Base-by-base conservation (phyloP, 2,797 vertebrate species). In the Arctocebus calabarensis region DNA sequence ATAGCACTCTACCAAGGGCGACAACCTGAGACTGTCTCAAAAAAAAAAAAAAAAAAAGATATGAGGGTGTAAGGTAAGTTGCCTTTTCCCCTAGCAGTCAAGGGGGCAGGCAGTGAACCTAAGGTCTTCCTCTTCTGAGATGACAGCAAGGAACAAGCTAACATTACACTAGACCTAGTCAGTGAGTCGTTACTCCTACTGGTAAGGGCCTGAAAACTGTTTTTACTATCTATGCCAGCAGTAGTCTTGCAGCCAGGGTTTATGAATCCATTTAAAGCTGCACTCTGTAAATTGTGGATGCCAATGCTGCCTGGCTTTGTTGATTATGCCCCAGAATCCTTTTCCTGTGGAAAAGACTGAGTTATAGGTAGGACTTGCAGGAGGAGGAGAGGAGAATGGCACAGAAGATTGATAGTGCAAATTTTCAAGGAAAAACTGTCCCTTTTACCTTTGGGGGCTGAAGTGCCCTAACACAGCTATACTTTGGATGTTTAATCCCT, bases 361-460 rank as follows among this genome's bases (percentile, higher is more conserved):
- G 73, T 23, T 92, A 52, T 29, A 12, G 25, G 29, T 29, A 94
- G 37, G 84, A n/a, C 22, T 52, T 43, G 23, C 29, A 90, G 32
- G 74, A 13, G 22, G 19, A 19, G 34, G 84, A 52, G 40, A 68
- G 13, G 29, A 94, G 19, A 73, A 82, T 11, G 8, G 19, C 23
- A 87, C 3, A 23, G 66, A 55, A 77, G 37, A 73, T 64, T 88
- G 87, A 73, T 6, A 59, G 37, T 32, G 19, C 57, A 87, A 22
- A 90, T 87, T 82, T 87, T 77, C 52, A 83, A 75, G 71, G 43
- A 14, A 96, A 96, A 95, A 73, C 37, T n/a, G 16, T 86, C 37
- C 25, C 22, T n/a, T 95, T 75, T 79, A 74, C 29, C 20, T 74
- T 43, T 78, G 61, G 75, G 55, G 32, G 59, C 81, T 95, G 52